These are phyloP conservation scores for Chesias legatella DNA, from an alignment of 2,888 invertebrate genomes.

Conservation along the genomic window DNA sequence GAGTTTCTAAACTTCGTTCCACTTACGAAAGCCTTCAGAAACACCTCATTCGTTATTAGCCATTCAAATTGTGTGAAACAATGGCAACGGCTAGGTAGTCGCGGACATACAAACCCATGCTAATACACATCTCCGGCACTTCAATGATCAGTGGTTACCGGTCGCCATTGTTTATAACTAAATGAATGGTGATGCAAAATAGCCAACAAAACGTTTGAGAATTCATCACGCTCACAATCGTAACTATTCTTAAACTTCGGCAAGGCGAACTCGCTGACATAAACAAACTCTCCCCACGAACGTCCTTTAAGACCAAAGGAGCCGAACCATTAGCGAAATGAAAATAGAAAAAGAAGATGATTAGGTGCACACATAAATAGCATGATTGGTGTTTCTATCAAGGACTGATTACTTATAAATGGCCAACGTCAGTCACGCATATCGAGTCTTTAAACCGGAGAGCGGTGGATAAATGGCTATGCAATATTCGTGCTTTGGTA, in stretches of 20 bases:
- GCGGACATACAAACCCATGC: slow-evolving; percentile 55
- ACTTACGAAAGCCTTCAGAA: slow-evolving; percentile 64
- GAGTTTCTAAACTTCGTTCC: slow-evolving; percentile 61
- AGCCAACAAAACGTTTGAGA: slow-evolving; percentile 24
- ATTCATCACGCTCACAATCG: no score
- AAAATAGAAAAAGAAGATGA: slow-evolving; percentile 24
- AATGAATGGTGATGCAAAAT: slow-evolving; percentile 50
- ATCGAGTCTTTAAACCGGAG: slow-evolving; percentile 39
- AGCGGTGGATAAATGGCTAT: slow-evolving; percentile 49
- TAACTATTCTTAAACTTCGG: no score
- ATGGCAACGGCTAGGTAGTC: slow-evolving; percentile 65
- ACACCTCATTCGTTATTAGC: slow-evolving; percentile 56
- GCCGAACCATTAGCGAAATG: slow-evolving; percentile 8
- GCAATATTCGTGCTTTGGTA: slow-evolving; percentile 46
- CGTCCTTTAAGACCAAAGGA: no score
- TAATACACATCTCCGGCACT: slow-evolving; percentile 44
- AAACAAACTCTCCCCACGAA: no score
- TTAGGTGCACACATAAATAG: slow-evolving; percentile 28
- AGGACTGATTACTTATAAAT: slow-evolving; percentile 46
- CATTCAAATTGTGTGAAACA: slow-evolving; percentile 66
- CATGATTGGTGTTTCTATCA: slow-evolving; percentile 43
- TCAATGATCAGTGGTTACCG: slow-evolving; percentile 47
- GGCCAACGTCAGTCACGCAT: slow-evolving; percentile 47
- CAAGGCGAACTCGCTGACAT: no score
- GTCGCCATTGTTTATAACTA: slow-evolving; percentile 52